Percentiles rank a stretch among this genome's conserved stretches.
Evolutionary conservation across 2,113 vertebrate genomes (phyloP).

Genomic region (Lamprotornis superbus): DNA sequence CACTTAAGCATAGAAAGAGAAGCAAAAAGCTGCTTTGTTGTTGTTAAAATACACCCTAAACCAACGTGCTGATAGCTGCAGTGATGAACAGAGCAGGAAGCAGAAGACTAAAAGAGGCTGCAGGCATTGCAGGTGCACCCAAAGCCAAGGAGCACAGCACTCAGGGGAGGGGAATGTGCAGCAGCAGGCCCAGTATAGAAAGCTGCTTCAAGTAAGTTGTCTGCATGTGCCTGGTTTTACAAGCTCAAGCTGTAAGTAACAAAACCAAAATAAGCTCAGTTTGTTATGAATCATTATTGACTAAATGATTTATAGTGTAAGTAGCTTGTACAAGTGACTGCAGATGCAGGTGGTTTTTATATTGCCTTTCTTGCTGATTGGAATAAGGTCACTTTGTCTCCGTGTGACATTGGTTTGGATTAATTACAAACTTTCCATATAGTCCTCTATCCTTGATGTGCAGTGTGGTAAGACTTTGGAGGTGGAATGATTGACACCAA

Average conservation of each 20-base stretch:
- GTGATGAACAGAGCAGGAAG: neutral
- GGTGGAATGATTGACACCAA: neutral
- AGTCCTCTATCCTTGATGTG: neutral
- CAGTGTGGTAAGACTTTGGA: neutral
- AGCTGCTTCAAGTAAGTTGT: neutral
- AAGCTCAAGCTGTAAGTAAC: neutral
- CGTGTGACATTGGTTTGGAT: neutral
- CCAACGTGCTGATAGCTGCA: neutral
- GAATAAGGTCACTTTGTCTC: slow-evolving; percentile 17
- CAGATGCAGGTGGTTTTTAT: neutral
- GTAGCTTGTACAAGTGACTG: neutral
- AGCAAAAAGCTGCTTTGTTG: neutral
- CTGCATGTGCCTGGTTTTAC: neutral
- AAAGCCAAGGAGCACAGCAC: rapidly evolving
- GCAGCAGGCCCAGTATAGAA: rapidly evolving
- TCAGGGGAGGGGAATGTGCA: neutral
- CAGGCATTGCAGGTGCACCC: neutral
- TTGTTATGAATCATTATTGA: slow-evolving; percentile 22
- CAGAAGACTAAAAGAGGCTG: rapidly evolving
- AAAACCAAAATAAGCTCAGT: neutral
- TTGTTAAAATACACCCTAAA: neutral
- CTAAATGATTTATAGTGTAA: neutral
- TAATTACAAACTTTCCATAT: slow-evolving; percentile 3
- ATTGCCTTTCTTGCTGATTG: neutral
- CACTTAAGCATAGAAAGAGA: neutral